These are phyloP conservation scores for Hippocampus comes DNA, from an alignment of 2,113 vertebrate genomes.

Conservation along the genomic window DNA sequence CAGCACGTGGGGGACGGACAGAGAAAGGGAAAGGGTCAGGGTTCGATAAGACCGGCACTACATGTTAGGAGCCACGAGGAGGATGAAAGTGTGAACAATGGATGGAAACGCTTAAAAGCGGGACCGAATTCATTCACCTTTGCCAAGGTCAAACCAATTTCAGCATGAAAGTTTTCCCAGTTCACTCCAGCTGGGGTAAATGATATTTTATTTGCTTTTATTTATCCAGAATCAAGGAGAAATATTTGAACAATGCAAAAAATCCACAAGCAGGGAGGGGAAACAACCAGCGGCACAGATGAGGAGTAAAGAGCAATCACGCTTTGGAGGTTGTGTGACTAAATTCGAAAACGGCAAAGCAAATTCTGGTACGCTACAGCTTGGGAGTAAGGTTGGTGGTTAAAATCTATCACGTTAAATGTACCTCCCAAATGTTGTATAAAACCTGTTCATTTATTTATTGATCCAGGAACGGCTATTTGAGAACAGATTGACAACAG, in stretches of 20 bases:
- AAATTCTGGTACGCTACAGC: no score
- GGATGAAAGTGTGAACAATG: neutral
- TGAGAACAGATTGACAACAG: no score
- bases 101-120: slow-evolving; percentile 4
- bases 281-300: neutral
- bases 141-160: neutral
- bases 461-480: no score
- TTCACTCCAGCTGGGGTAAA: neutral
- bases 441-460: no score
- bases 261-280: neutral
- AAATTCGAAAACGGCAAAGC: no score
- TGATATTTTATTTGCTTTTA: neutral
- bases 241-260: neutral
- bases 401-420: no score
- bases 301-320: neutral
- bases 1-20: slow-evolving; percentile 25
- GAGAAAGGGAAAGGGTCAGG: slow-evolving; percentile 15
- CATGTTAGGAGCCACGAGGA: neutral
- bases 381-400: no score
- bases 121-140: neutral
- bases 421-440: no score
- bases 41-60: slow-evolving; percentile 7
- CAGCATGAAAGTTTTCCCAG: neutral
- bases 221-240: neutral
- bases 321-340: neutral